A percentile compares a stretch with the other conserved stretches of the same genome.
Evolutionary conservation across 2,888 invertebrate species (phyloP).

Genomic region (Sinotaia quadrata): DNA sequence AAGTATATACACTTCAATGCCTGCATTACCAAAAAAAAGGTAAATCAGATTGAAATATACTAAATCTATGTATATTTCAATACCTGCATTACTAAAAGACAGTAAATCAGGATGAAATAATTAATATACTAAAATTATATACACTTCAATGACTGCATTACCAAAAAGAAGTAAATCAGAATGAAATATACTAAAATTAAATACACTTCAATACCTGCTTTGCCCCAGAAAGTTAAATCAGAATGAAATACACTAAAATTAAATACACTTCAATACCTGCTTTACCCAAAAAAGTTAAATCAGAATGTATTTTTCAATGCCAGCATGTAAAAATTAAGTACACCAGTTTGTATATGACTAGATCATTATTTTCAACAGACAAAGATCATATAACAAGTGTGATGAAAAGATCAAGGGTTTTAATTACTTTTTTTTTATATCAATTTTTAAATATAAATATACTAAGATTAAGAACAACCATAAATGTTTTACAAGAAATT

Average conservation of each 20-base stretch:
- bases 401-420: no score
- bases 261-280: slow-evolving; percentile 44
- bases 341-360: background rate
- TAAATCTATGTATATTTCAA: background rate
- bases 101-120: background rate
- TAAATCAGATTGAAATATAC: background rate
- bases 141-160: slow-evolving; percentile 74
- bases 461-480: no score
- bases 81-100: no score
- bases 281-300: slow-evolving; percentile 13
- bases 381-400: no score
- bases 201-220: slow-evolving; percentile 73
- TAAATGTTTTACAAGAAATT: no score
- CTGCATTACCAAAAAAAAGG: no score
- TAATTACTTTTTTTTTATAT: no score
- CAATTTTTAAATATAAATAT: no score
- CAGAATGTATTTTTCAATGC: slow-evolving; percentile 72
- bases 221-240: no score
- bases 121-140: background rate
- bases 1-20: slow-evolving; percentile 73
- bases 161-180: no score
- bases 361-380: no score
- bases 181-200: background rate
- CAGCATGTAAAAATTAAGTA: no score
- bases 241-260: background rate